Evolutionary conservation across 2,888 invertebrate genomes (phyloP), one percentile per base, ranked within the genome.

Genomic region (Orchesella flavescens): DNA sequence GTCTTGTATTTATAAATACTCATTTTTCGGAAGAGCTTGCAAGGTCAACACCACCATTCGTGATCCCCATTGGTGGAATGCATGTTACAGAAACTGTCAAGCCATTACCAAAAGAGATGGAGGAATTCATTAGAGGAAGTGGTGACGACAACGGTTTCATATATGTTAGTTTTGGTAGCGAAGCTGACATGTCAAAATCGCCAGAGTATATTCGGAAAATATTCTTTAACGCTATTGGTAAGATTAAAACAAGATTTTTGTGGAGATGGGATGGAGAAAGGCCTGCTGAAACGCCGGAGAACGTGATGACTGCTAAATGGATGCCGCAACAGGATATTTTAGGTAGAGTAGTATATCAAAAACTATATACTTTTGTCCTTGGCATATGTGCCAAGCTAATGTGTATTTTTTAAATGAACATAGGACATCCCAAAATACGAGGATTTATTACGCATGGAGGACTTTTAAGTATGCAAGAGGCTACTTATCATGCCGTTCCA

Each of bases 111-210:
- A 63, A 83, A 55, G 86, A 82, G 59, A 78, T 81, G 71, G 74
- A 75, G 15, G 46, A 80, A 10, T 85, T 86, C 57, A 61, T 85
- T 19, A 68, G 81, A 13, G 75, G 49, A 15, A 53, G 74, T 15
- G 84, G 83, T 10, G 65, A 34, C 34, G 65, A 34, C 34, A 76
- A 61, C 34, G 87, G 86, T 12, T 87, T 87, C 53, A 83, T 87
- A 0, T 87, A 85, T 65, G 66, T 87, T 1, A 86, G 86, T 65
- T 87, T 87, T 69, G 87, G 87, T n/a, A 85, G 83, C 43, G 84
- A 82, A 43, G 83, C 84, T 13, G 80, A 80, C 53, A 76, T 87
- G 46, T 53, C 81, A 1, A 63, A 71, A 21, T 19, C 84, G 0
- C 82, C 87, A 12, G 43, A 65, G 21, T 19, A 78, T 23, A 53